These are phyloP conservation scores for Chymomyza procnemis DNA, from an alignment of 2,888 invertebrate species.

Conservation along the genomic window DNA sequence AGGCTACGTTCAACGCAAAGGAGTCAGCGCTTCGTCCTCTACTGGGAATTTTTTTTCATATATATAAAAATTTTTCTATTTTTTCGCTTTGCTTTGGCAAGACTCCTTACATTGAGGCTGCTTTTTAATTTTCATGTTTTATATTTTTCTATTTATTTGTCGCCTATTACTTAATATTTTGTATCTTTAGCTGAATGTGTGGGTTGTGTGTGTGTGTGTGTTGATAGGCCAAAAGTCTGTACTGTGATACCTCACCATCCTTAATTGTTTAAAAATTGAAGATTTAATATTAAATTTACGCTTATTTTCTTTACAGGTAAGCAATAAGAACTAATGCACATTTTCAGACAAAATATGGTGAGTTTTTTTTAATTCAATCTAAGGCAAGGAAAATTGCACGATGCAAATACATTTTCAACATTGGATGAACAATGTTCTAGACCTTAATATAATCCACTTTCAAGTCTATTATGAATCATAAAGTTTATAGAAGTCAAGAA, in stretches of 20 bases:
- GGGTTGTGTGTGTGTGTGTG: constrained; percentile 20
- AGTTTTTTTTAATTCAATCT: background rate
- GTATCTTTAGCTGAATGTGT: background rate
- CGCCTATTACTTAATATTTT: constrained; percentile 4
- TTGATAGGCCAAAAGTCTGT: constrained; percentile 33
- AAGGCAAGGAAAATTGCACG: too few species aligned
- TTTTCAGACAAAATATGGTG: background rate
- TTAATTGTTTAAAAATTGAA: constrained; percentile 33
- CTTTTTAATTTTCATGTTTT: constrained; percentile 65
- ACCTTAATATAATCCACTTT: too few species aligned
- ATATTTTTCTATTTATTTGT: constrained; percentile 58
- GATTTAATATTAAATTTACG: constrained; percentile 47
- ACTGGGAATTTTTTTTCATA: constrained; percentile 54
- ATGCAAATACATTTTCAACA: too few species aligned
- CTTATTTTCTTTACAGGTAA: constrained; percentile 45
- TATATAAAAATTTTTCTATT: too few species aligned
- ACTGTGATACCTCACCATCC: constrained; percentile 61
- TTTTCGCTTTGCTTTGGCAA: constrained; percentile 52
- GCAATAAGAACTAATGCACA: constrained; percentile 2
- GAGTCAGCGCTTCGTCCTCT: background rate
- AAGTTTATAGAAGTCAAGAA: too few species aligned
- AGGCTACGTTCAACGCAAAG: constrained; percentile 27
- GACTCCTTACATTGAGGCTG: constrained; percentile 54
- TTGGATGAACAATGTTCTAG: too few species aligned
- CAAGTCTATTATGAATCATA: too few species aligned